phyloP scores from a whole-genome alignment of 1,140 invertebrate species.

The Hesperophylax magnus region DNA sequence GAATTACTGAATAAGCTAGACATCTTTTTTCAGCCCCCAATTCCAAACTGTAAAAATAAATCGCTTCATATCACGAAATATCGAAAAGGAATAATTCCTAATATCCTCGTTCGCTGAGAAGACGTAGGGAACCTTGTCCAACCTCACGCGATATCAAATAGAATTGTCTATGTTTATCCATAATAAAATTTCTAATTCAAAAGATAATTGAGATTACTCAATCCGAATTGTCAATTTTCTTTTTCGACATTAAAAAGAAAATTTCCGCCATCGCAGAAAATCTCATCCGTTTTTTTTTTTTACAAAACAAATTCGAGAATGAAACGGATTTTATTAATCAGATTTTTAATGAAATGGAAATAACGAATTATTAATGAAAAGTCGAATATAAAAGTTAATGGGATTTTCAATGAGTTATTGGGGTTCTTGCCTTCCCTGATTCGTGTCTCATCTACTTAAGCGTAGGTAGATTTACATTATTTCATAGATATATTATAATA shows the following conservation, averaged over 20 bases:
- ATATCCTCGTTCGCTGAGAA: conserved; percentile 3
- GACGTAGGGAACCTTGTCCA: background rate
- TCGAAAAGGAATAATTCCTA: conserved; percentile 14
- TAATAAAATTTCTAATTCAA: conserved; percentile 40
- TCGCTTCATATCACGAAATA: conserved; percentile 12
- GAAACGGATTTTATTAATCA: conserved; percentile 30
- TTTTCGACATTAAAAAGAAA: conserved; percentile 12
- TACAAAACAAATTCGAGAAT: conserved; percentile 10
- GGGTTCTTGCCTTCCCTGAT: too few species aligned
- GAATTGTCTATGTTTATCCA: conserved; percentile 25
- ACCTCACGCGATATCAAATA: conserved; percentile 18
- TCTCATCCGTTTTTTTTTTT: conserved; percentile 4
- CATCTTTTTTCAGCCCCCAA: too few species aligned
- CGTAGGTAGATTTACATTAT: too few species aligned
- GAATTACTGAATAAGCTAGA: too few species aligned
- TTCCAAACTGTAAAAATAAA: background rate
- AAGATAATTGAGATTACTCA: conserved; percentile 37
- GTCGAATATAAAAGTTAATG: conserved; percentile 1
- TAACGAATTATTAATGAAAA: conserved; percentile 1
- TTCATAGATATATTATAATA: too few species aligned
- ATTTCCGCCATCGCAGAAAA: background rate
- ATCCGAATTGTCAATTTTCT: conserved; percentile 34
- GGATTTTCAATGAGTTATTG: background rate
- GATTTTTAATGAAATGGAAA: conserved; percentile 32
- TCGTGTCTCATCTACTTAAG: too few species aligned